A percentile compares a stretch with the other conserved stretches of the same genome.
phyloP scores from a whole-genome alignment of 2,113 vertebrate species.

The Meleagris gallopavo region DNA sequence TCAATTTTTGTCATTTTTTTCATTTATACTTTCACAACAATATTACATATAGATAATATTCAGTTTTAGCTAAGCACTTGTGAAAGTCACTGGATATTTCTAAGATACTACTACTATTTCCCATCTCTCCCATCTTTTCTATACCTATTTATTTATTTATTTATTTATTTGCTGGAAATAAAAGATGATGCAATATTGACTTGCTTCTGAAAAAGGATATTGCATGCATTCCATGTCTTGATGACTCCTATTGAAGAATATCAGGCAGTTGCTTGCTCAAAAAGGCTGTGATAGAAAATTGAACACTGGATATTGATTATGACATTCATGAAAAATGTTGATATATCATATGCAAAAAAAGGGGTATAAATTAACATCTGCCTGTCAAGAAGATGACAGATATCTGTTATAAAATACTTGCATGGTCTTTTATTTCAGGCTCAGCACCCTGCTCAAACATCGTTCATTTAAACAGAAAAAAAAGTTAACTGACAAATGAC shows the following conservation, averaged over 20 bases:
- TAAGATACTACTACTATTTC: neutral
- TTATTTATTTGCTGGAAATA: neutral
- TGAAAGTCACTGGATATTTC: neutral
- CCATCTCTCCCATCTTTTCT: neutral
- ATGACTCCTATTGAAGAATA: neutral
- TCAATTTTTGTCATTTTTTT: neutral
- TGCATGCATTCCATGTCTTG: neutral
- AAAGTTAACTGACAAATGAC: neutral
- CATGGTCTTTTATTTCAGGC: neutral
- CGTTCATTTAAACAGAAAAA: conserved; percentile 32
- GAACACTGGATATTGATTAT: conserved; percentile 36
- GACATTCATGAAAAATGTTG: conserved; percentile 19
- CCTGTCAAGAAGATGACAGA: conserved; percentile 10
- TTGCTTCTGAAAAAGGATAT: neutral
- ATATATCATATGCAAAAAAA: conserved; percentile 30
- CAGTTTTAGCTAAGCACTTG: neutral
- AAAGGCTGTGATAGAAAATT: conserved; percentile 24
- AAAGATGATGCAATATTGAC: neutral
- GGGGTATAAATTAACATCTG: conserved; percentile 30
- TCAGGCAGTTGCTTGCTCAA: neutral
- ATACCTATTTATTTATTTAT: neutral
- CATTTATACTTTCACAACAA: neutral
- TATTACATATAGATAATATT: neutral
- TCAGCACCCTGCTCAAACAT: conserved; percentile 24
- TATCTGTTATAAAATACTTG: conserved; percentile 37